A percentile compares a stretch with the other conserved stretches of the same genome.
These are phyloP conservation scores for Tichodroma muraria DNA, from an alignment of 2,113 vertebrate species.

Conservation along the genomic window DNA sequence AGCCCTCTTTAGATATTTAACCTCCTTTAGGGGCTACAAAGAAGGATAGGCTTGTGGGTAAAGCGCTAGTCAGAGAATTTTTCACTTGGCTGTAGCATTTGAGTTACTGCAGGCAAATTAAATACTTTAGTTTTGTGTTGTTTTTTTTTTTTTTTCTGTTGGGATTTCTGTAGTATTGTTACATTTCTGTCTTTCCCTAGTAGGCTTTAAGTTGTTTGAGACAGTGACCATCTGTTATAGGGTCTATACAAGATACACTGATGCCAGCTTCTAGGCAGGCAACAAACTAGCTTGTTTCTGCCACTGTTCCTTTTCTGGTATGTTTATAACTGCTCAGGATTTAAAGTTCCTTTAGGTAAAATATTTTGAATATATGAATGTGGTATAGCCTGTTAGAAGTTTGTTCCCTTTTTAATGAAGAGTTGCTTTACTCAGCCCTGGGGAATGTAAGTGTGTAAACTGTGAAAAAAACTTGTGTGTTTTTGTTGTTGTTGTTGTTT, in stretches of 20 bases:
- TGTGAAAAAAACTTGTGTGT: neutral
- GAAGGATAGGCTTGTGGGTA: neutral
- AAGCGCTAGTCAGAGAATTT: neutral
- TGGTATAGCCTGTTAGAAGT: neutral
- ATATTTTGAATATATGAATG: neutral
- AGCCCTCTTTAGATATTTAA: neutral
- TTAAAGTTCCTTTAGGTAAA: neutral
- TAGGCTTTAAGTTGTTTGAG: neutral
- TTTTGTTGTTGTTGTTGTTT: too few species aligned
- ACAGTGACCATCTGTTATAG: neutral
- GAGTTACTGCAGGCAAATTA: neutral
- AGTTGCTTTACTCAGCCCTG: neutral
- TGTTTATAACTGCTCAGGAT: neutral
- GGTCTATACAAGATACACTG: neutral
- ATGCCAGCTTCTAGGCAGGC: neutral
- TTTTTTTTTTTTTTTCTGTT: neutral
- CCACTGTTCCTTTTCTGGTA: neutral
- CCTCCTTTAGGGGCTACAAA: neutral
- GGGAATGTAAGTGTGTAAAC: neutral
- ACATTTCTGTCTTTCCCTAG: neutral
- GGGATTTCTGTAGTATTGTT: neutral
- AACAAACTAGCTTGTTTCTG: neutral
- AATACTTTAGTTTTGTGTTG: too few species aligned
- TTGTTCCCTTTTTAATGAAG: neutral
- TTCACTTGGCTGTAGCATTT: neutral